Evolutionary conservation across 1,140 invertebrate species (phyloP).

Genomic region (Babylonia areolata): DNA sequence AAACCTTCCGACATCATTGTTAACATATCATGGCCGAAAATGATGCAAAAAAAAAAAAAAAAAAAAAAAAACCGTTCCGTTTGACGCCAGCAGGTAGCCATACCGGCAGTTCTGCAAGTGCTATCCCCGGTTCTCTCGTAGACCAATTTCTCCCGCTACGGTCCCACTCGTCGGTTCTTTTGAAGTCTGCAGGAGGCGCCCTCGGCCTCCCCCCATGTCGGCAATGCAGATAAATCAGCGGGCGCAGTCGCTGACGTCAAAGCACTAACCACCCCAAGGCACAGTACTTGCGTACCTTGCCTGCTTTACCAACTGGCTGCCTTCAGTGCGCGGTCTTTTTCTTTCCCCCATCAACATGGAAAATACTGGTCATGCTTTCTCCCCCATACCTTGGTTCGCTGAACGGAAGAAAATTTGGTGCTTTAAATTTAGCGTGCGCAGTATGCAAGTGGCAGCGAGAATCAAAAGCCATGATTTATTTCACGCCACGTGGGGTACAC

Average conservation of each 20-base stretch:
- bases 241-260: conserved; percentile 1
- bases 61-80: neutral
- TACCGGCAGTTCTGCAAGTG: neutral
- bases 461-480: too few relatives aligned
- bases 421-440: too few relatives aligned
- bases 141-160: conserved; percentile 30
- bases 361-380: too few relatives aligned
- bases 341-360: too few relatives aligned
- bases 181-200: conserved; percentile 25
- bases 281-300: neutral
- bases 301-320: neutral
- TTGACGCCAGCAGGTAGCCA: neutral
- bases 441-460: too few relatives aligned
- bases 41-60: too few relatives aligned
- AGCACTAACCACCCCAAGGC: conserved; percentile 13
- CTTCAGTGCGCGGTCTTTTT: neutral
- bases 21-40: too few relatives aligned
- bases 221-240: conserved; percentile 17
- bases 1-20: too few relatives aligned
- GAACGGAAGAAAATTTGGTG: too few relatives aligned
- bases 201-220: neutral
- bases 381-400: too few relatives aligned
- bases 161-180: conserved; percentile 17
- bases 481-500: too few relatives aligned
- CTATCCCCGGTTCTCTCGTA: neutral